Percentiles rank a stretch among this genome's conserved stretches.
Evolutionary conservation across 2,888 invertebrate species (phyloP).

Genomic region (Poecilus cupreus): DNA sequence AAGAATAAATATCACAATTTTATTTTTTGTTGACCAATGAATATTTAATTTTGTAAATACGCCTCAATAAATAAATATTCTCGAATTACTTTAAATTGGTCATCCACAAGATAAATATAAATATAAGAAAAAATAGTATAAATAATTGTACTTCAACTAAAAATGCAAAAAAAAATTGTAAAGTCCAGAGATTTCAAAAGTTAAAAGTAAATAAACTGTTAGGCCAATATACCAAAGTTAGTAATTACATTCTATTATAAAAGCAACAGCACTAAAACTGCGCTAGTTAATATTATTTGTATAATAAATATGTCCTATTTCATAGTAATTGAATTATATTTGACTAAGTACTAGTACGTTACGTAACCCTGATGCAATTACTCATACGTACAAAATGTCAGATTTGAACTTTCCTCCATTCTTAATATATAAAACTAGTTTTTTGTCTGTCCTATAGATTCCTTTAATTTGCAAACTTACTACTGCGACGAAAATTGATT

Average conservation of each 20-base stretch:
- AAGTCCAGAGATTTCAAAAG: too few relatives aligned
- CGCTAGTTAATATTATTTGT: slow-evolving; percentile 16
- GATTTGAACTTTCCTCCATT: slow-evolving; percentile 16
- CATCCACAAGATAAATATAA: slow-evolving; percentile 1
- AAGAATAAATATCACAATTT: slow-evolving; percentile 50
- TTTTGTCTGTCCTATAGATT: neutral
- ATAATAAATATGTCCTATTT: slow-evolving; percentile 39
- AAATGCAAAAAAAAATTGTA: too few relatives aligned
- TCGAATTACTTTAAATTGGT: slow-evolving; percentile 2
- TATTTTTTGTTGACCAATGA: neutral
- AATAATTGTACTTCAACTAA: neutral
- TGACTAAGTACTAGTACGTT: slow-evolving; percentile 27
- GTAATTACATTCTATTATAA: slow-evolving; percentile 22
- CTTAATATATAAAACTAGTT: slow-evolving; percentile 23
- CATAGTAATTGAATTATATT: slow-evolving; percentile 32
- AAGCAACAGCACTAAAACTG: slow-evolving; percentile 26
- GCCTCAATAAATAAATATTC: slow-evolving; percentile 5
- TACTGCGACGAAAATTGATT: neutral
- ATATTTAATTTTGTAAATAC: neutral
- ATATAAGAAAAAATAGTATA: neutral
- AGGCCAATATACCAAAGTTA: slow-evolving; percentile 25
- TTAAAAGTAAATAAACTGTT: too few relatives aligned
- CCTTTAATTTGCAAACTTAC: slow-evolving; percentile 6
- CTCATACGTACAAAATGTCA: slow-evolving; percentile 31
- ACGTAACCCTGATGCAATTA: slow-evolving; percentile 39